Evolutionary conservation across 2,888 invertebrate species (phyloP), one percentile per base, ranked within the genome.

Genomic region (Troides aeacus): DNA sequence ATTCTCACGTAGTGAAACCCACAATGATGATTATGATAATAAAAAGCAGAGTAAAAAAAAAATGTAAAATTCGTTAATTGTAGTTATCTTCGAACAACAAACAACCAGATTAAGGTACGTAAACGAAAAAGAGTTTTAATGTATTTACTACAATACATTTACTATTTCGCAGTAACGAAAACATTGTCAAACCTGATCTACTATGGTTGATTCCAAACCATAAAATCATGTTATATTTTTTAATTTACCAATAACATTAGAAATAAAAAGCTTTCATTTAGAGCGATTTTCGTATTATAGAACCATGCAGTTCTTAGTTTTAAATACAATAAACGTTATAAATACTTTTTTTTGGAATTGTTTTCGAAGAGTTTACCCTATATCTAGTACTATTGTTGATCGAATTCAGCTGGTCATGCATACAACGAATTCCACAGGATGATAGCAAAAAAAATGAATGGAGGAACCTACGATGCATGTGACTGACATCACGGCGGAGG

Each of bases 401-500:
- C n/a, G 53, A n/a, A 53, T 6, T 18, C n/a, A 53, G 53, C n/a
- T 53, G 56, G 18, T 58, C 59, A 69, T 69, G 64, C 61, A 30
- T 50, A 23, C 64, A 71, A 71, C 77, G 78, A 76, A 79, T 74
- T 78, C 80, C 62, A 77, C 76, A 78, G 67, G 57, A 59, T 50
- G 72, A 64, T 66, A 72, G 74, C 79, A 85, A 81, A 79, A 80
- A 79, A 81, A 84, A 84, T 81, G 80, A 84, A 88, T 80, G 30
- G 5, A 74, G 83, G 82, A 88, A 92, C 92, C 90, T 92, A 91
- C 91, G 85, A 87, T 85, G 85, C 84, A 86, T 84, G 81, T 86
- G 86, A 85, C 81, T 81, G 87, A 82, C 81, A 89, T 79, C 87
- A 86, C 89, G 88, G 89, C 91, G 91, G 90, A 90, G 91, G 87